phyloP scores from a whole-genome alignment of 2,113 vertebrate species.

The Anoura caudifer region DNA sequence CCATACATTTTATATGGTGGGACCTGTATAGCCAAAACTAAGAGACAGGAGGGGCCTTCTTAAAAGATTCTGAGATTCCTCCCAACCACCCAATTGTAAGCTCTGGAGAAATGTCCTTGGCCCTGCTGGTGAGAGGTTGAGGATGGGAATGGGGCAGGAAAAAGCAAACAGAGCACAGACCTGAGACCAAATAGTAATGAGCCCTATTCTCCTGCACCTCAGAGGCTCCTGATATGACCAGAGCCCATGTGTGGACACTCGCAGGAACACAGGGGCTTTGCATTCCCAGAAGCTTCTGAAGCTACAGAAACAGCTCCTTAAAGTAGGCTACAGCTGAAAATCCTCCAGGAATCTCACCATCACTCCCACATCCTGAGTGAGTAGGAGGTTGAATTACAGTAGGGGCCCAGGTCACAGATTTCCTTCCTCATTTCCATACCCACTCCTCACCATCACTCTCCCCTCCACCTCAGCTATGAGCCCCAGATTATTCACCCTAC shows the following conservation, averaged over 20 bases:
- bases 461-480: background rate
- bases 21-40: background rate
- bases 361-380: background rate
- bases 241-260: background rate
- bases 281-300: background rate
- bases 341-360: background rate
- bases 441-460: background rate
- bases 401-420: background rate
- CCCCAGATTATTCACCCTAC: background rate
- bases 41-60: background rate
- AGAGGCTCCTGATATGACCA: background rate
- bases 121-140: background rate
- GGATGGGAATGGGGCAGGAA: background rate
- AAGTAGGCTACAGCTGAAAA: background rate
- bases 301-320: background rate
- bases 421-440: background rate
- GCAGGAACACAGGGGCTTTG: background rate
- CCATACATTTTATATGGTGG: background rate
- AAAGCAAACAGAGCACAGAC: background rate
- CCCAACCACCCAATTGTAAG: background rate
- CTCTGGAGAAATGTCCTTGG: background rate
- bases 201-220: background rate
- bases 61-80: background rate
- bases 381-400: background rate
- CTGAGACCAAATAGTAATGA: background rate